Conservation (phyloP, 2,888 invertebrate genomes). For the Mesoligia furuncula region DNA sequence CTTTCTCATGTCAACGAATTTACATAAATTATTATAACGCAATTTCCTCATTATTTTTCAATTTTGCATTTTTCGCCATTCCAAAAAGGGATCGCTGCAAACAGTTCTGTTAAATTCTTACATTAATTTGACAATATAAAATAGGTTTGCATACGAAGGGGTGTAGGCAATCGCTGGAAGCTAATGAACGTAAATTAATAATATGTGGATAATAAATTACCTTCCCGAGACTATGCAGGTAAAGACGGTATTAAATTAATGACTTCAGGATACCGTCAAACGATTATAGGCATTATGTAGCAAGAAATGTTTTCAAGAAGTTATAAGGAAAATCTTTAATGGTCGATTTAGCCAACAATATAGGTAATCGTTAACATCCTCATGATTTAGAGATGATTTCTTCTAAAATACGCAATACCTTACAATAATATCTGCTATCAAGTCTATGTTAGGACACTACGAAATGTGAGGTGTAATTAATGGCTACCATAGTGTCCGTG, state of each 20-base stretch:
- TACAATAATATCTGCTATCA: not conserved
- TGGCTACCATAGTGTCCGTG: not conserved
- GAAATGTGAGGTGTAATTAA: not conserved
- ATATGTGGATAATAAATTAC: slow-evolving; percentile 28
- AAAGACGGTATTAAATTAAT: slow-evolving; percentile 18
- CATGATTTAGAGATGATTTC: not conserved
- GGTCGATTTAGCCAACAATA: not conserved
- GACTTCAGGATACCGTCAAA: slow-evolving; percentile 6
- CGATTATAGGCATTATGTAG: not conserved
- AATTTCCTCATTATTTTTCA: slow-evolving; percentile 43
- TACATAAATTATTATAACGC: slow-evolving; percentile 42
- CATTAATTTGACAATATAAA: slow-evolving; percentile 30
- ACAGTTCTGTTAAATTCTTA: slow-evolving; percentile 28
- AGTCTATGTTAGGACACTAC: not conserved
- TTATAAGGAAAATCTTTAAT: not conserved
- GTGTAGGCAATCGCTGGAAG: slow-evolving; percentile 6
- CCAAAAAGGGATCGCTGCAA: slow-evolving; percentile 10
- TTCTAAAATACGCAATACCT: not conserved
- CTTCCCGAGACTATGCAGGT: slow-evolving; percentile 12
- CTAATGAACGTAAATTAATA: slow-evolving; percentile 29
- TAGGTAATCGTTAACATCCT: not conserved
- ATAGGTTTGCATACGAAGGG: slow-evolving; percentile 9
- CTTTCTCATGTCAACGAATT: slow-evolving; percentile 37
- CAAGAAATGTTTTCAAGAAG: not conserved
- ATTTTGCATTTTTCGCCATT: slow-evolving; percentile 28